Percentiles rank a stretch among this genome's conserved stretches.
Conservation (phyloP, 2,888 invertebrate species). For the Xestoiulus laeticollis region DNA sequence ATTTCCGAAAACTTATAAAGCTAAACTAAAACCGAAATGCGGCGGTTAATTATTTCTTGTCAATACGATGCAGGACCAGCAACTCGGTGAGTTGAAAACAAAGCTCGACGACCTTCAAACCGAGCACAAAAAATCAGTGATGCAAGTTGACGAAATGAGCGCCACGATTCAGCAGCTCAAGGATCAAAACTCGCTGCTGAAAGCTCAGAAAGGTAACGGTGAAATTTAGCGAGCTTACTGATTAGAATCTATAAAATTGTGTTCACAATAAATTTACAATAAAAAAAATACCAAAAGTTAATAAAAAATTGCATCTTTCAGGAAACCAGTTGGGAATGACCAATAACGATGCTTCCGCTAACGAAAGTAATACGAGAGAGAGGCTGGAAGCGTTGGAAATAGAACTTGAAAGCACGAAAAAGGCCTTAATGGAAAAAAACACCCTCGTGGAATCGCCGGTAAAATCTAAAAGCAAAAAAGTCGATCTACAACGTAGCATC, state of each 20-base stretch:
- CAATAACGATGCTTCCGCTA: not conserved
- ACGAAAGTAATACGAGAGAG: constrained; percentile 1
- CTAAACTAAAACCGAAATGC: not conserved
- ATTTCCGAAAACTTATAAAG: not conserved
- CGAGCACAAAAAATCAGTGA: constrained; percentile 59
- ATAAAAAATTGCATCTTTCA: too few species aligned
- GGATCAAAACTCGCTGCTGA: constrained; percentile 87
- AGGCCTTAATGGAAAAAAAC: constrained; percentile 2
- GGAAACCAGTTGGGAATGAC: constrained; percentile 22
- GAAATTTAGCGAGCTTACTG: not conserved
- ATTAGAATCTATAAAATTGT: too few species aligned
- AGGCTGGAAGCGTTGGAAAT: not conserved
- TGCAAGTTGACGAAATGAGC: constrained; percentile 73
- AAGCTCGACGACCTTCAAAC: constrained; percentile 60
- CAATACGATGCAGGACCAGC: constrained; percentile 61
- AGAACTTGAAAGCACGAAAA: constrained; percentile 1
- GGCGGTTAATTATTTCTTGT: constrained; percentile 11
- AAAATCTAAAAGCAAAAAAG: not conserved
- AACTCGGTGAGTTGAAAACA: constrained; percentile 60
- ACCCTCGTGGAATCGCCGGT: not conserved
- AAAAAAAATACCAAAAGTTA: too few species aligned
- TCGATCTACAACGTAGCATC: too few species aligned
- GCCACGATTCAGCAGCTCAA: constrained; percentile 78
- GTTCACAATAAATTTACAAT: too few species aligned
- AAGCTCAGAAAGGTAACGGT: constrained; percentile 67